Evolutionary conservation across 2,797 vertebrate species (phyloP).

Genomic region (Scomberomorus guttatus): DNA sequence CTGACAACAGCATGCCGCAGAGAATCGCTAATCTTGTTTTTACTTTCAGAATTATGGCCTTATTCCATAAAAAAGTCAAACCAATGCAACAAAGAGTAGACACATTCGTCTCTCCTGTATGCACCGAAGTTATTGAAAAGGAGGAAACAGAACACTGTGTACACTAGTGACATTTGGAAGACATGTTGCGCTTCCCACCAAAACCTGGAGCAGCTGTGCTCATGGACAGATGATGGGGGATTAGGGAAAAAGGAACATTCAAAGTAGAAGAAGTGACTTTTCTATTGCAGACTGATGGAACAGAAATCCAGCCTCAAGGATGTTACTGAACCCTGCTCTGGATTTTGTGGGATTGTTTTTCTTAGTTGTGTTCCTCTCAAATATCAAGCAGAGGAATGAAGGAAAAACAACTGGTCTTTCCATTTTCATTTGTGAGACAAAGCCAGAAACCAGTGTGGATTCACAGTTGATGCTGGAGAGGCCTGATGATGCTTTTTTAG

Average conservation of each 20-base stretch:
- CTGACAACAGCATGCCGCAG: conserved; percentile 35
- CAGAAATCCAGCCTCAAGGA: conserved; percentile 21
- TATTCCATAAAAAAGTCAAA: conserved; percentile 75
- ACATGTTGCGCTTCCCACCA: conserved; percentile 60
- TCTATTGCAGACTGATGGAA: conserved; percentile 54
- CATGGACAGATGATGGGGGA: conserved; percentile 15
- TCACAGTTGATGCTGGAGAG: conserved; percentile 43
- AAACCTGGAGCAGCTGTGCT: conserved; percentile 52
- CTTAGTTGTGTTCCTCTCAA: conserved; percentile 41
- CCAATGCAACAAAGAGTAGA: conserved; percentile 67
- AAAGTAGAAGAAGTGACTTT: conserved; percentile 64
- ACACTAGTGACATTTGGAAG: conserved; percentile 60
- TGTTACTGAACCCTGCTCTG: conserved; percentile 53
- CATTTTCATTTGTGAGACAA: conserved; percentile 55
- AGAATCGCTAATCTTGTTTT: conserved; percentile 47
- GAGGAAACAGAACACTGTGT: conserved; percentile 75
- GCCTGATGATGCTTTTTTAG: conserved; percentile 68
- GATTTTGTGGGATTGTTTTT: conserved; percentile 67
- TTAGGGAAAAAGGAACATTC: neutral
- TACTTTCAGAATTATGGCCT: conserved; percentile 80
- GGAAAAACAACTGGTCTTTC: conserved; percentile 52
- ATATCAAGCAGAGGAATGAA: conserved; percentile 43
- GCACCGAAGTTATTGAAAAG: conserved; percentile 51
- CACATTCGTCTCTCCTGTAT: conserved; percentile 66
- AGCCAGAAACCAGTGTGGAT: conserved; percentile 47